These are phyloP conservation scores for Halcyon leucocephala DNA, from an alignment of 2,797 vertebrate species.

Conservation along the genomic window DNA sequence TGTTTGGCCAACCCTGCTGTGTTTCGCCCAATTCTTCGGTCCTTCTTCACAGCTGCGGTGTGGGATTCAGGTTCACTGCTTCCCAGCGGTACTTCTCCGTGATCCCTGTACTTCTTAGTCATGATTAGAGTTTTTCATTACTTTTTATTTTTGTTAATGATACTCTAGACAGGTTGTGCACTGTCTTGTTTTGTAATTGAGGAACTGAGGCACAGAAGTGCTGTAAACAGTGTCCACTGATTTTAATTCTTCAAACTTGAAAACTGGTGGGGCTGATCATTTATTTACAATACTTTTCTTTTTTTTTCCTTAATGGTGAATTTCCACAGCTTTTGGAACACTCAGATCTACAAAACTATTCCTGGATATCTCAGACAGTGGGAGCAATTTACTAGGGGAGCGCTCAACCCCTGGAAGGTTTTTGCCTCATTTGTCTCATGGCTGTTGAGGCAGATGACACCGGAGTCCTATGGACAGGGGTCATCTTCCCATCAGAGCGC, in stretches of 20 bases:
- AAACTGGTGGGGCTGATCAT: not conserved
- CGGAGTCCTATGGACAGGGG: not conserved
- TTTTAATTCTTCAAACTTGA: not conserved
- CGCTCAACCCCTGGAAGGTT: not conserved
- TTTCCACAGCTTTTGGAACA: not conserved
- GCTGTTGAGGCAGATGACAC: not conserved
- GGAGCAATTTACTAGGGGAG: not conserved
- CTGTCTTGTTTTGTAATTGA: not conserved
- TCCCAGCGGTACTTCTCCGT: not conserved
- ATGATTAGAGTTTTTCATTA: not conserved
- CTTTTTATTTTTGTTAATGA: not conserved
- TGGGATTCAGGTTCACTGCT: not conserved
- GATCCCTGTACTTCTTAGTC: not conserved
- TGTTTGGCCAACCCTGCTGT: not conserved
- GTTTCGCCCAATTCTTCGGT: not conserved
- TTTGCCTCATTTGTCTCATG: not conserved
- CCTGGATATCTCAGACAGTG: not conserved
- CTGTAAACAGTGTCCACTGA: not conserved
- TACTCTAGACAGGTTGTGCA: not conserved
- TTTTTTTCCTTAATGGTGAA: not conserved
- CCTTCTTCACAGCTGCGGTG: not conserved
- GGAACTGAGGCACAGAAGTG: not conserved
- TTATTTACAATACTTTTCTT: not conserved
- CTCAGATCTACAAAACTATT: not conserved
- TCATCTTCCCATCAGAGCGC: not conserved